Conservation (phyloP, 2,797 vertebrate species). For the Sciaenops ocellatus region DNA sequence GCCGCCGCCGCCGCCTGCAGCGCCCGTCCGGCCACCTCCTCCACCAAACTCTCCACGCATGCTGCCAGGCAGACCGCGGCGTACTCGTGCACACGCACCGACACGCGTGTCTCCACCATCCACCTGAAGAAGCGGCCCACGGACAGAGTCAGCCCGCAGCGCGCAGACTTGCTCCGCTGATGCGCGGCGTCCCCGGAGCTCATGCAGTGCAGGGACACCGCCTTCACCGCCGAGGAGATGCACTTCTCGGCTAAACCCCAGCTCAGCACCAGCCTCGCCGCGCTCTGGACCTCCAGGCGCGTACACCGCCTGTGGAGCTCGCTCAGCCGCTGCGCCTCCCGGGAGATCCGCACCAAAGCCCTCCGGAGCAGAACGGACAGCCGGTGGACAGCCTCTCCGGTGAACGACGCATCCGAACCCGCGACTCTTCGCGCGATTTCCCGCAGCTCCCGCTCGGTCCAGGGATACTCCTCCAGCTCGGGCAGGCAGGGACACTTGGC, state of each 20-base stretch:
- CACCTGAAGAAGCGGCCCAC: constrained; percentile 96
- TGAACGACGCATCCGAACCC: constrained; percentile 75
- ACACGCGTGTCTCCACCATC: constrained; percentile 97
- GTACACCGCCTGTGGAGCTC: constrained; percentile 93
- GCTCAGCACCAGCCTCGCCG: constrained; percentile 91
- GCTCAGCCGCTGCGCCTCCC: constrained; percentile 94
- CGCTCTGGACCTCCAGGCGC: constrained; percentile 93
- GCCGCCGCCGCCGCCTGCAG: constrained; percentile 74
- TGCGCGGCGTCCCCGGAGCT: constrained; percentile 89
- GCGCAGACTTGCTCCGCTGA: constrained; percentile 87
- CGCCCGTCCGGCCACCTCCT: constrained; percentile 88
- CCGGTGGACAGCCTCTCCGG: constrained; percentile 83
- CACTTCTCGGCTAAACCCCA: constrained; percentile 91
- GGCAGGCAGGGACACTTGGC: constrained; percentile 91
- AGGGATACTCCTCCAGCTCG: constrained; percentile 94
- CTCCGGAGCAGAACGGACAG: constrained; percentile 89
- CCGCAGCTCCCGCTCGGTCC: constrained; percentile 90
- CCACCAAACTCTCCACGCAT: constrained; percentile 91
- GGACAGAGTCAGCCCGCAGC: constrained; percentile 91
- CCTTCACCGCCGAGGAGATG: constrained; percentile 87
- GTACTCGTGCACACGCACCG: constrained; percentile 93
- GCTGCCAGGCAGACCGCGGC: constrained; percentile 91
- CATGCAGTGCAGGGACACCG: constrained; percentile 94
- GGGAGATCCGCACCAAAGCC: constrained; percentile 89
- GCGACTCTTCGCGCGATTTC: constrained; percentile 84